These are phyloP conservation scores for Scaptomyza graminum DNA, from an alignment of 1,140 invertebrate genomes.

Conservation along the genomic window DNA sequence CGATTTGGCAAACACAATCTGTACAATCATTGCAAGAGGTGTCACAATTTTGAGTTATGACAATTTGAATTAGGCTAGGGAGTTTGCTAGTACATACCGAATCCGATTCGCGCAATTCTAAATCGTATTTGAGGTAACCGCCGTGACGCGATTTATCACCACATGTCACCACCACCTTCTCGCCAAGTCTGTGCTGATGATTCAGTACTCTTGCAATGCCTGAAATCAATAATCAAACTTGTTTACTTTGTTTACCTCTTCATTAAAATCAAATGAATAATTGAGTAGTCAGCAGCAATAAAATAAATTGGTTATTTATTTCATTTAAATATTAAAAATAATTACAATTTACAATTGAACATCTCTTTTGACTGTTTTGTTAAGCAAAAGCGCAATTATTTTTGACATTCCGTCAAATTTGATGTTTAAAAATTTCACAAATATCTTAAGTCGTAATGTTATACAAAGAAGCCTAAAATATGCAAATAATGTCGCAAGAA, in stretches of 20 bases:
- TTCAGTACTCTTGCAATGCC: constrained; percentile 69
- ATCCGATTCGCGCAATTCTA: constrained; percentile 82
- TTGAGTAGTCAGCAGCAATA: not conserved
- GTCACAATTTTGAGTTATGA: constrained; percentile 30
- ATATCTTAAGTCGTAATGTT: constrained; percentile 13
- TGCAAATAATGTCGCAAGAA: constrained; percentile 40
- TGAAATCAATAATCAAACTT: constrained; percentile 25
- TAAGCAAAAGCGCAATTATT: constrained; percentile 29
- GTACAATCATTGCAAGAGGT: constrained; percentile 15
- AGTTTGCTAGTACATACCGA: constrained; percentile 50
- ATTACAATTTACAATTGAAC: not conserved
- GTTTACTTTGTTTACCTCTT: too few species aligned
- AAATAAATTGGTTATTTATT: not conserved
- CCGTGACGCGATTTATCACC: constrained; percentile 60
- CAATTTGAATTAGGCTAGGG: not conserved
- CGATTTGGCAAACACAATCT: constrained; percentile 79
- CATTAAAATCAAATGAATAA: too few species aligned
- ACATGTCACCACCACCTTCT: constrained; percentile 74
- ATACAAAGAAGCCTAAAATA: constrained; percentile 36
- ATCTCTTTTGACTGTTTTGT: not conserved
- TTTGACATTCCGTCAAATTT: constrained; percentile 16
- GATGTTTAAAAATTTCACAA: constrained; percentile 11
- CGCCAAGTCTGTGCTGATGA: constrained; percentile 67
- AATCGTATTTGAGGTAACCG: constrained; percentile 75
- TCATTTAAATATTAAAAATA: constrained; percentile 2